Evolutionary conservation across 2,113 vertebrate genomes (phyloP).

Genomic region (Calidris pygmaea): DNA sequence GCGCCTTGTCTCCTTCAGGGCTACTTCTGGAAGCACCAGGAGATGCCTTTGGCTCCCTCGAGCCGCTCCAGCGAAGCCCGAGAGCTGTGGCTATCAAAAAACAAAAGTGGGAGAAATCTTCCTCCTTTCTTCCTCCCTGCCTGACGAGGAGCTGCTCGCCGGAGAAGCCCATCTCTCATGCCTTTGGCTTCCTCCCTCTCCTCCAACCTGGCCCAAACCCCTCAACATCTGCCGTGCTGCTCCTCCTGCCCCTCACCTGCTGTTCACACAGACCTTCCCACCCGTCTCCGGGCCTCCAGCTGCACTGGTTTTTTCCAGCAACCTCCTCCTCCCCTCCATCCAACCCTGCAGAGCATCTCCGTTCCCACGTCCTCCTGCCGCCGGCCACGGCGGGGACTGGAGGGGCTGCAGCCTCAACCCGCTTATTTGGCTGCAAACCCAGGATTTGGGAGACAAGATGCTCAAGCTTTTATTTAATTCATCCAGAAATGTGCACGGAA

Average conservation of each 20-base stretch:
- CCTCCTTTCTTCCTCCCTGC: neutral
- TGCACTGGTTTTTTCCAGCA: neutral
- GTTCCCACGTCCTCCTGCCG: fast-evolving
- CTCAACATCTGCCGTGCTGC: neutral
- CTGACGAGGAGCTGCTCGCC: neutral
- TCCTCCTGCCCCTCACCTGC: constrained; percentile 35
- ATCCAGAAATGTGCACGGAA: neutral
- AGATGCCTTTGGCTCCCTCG: neutral
- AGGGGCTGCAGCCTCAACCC: neutral
- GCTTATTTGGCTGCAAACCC: neutral
- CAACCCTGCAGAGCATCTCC: neutral
- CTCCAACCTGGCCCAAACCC: neutral
- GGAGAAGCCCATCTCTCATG: neutral
- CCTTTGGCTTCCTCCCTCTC: neutral
- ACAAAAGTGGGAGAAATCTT: neutral
- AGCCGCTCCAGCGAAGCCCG: neutral
- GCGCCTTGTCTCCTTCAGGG: neutral
- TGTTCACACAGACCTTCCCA: constrained; percentile 9
- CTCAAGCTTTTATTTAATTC: neutral
- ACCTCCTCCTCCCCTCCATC: neutral
- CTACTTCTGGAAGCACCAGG: neutral
- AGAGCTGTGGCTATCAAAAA: neutral
- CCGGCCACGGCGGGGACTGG: neutral
- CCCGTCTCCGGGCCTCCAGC: neutral
- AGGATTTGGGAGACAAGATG: neutral